A percentile compares a stretch with the other conserved stretches of the same genome.
Conservation (phyloP, 1,140 invertebrate species). For the Platyura marginata region DNA sequence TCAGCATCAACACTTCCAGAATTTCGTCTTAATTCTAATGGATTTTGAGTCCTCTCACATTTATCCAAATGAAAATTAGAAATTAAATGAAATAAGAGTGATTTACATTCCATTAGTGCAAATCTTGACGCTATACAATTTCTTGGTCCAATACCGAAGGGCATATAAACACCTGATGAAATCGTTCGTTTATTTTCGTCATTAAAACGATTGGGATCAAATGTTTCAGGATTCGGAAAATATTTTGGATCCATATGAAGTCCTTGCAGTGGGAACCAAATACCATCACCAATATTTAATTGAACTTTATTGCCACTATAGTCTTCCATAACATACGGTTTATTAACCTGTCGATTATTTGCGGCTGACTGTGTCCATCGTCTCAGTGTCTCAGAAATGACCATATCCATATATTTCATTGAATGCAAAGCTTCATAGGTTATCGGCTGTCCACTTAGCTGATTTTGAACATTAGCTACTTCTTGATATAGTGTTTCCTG, state of each 20-base stretch:
- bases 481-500: constrained; percentile 23
- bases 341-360: constrained; percentile 20
- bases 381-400: constrained; percentile 29
- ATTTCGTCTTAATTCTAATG: not conserved
- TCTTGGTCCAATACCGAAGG: constrained; percentile 23
- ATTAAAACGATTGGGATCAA: constrained; percentile 25
- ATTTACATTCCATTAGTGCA: constrained; percentile 1
- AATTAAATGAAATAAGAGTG: not conserved
- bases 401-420: constrained; percentile 27
- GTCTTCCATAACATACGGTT: constrained; percentile 9
- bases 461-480: constrained; percentile 9
- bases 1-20: not conserved
- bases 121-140: constrained; percentile 27
- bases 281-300: constrained; percentile 10
- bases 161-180: constrained; percentile 18
- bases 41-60: not conserved
- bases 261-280: constrained; percentile 14
- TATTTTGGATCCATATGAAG: constrained; percentile 27
- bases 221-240: constrained; percentile 34
- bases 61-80: not conserved
- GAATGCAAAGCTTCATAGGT: constrained; percentile 22
- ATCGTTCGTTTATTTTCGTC: constrained; percentile 15
- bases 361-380: constrained; percentile 25
- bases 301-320: not conserved
- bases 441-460: constrained; percentile 6